Evolutionary conservation across 2,888 invertebrate species (phyloP).

Genomic region (Pycnomerus fuliginosus): DNA sequence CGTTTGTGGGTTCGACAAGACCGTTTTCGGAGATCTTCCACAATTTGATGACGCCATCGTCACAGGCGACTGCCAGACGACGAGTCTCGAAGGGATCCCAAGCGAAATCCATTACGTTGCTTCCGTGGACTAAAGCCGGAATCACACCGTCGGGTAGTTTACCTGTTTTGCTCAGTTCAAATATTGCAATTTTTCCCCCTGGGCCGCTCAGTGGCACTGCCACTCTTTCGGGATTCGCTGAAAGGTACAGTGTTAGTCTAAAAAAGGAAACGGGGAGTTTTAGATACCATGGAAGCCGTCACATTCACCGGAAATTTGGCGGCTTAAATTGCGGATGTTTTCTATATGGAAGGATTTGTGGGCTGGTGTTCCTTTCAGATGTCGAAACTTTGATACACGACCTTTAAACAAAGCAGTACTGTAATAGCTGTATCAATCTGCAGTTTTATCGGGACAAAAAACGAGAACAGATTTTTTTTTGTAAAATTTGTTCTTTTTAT

Average conservation of each 20-base stretch:
- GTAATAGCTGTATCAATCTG: no score
- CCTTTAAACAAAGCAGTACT: slow-evolving; percentile 58
- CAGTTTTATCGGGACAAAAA: no score
- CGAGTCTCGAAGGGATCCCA: slow-evolving; percentile 90
- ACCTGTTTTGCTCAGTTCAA: slow-evolving; percentile 77
- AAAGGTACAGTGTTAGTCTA: slow-evolving; percentile 35
- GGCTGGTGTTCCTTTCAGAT: slow-evolving; percentile 85
- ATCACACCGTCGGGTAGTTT: slow-evolving; percentile 78
- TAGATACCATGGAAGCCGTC: slow-evolving; percentile 92
- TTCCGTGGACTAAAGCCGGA: slow-evolving; percentile 87
- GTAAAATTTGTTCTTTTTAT: no score
- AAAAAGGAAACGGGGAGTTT: no score
- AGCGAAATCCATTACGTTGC: slow-evolving; percentile 86
- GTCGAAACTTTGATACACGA: slow-evolving; percentile 88
- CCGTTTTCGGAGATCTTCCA: slow-evolving; percentile 51
- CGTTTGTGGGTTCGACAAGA: slow-evolving; percentile 76
- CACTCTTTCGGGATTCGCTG: slow-evolving; percentile 81
- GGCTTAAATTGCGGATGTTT: slow-evolving; percentile 85
- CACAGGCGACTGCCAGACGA: slow-evolving; percentile 83
- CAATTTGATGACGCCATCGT: slow-evolving; percentile 66
- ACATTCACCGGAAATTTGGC: slow-evolving; percentile 91
- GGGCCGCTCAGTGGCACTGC: slow-evolving; percentile 90
- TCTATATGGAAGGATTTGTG: slow-evolving; percentile 92
- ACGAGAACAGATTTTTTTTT: no score
- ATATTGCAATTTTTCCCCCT: slow-evolving; percentile 85